Evolutionary conservation across 2,888 invertebrate genomes (phyloP).

Genomic region (Dioctria linearis): DNA sequence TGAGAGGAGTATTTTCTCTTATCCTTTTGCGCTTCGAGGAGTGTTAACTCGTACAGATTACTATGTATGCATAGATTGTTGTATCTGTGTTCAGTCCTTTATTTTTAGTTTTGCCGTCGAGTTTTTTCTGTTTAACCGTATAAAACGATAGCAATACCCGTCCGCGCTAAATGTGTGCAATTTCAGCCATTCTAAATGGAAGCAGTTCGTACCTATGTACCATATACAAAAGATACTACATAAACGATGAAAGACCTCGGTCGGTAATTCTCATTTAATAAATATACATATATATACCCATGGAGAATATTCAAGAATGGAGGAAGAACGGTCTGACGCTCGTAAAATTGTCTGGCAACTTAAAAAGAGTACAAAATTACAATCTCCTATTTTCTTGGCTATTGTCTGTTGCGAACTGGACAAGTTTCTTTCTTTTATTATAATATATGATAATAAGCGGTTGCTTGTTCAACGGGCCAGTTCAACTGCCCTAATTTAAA

Average conservation of each 20-base stretch:
- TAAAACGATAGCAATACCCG: constrained; percentile 39
- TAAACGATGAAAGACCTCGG: neutral
- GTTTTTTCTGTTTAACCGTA: constrained; percentile 39
- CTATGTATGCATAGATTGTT: neutral
- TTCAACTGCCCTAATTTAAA: constrained; percentile 44
- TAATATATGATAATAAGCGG: constrained; percentile 34
- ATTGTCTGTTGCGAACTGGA: constrained; percentile 36
- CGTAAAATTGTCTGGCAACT: constrained; percentile 64
- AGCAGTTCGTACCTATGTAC: neutral
- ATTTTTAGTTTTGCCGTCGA: constrained; percentile 23
- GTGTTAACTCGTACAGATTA: neutral
- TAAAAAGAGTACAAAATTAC: constrained; percentile 60
- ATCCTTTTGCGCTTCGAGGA: constrained; percentile 21
- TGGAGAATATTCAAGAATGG: constrained; percentile 47
- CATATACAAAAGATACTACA: neutral
- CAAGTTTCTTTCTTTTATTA: constrained; percentile 38
- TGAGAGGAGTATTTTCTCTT: constrained; percentile 33
- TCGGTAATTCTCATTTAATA: neutral
- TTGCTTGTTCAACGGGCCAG: constrained; percentile 23
- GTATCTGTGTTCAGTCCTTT: constrained; percentile 4
- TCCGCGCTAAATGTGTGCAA: neutral
- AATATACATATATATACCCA: constrained; percentile 31
- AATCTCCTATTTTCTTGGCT: constrained; percentile 30
- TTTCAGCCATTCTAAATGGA: neutral
- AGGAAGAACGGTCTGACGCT: constrained; percentile 58